phyloP scores from a whole-genome alignment of 2,888 invertebrate species.

The Osedax fenrisi region DNA sequence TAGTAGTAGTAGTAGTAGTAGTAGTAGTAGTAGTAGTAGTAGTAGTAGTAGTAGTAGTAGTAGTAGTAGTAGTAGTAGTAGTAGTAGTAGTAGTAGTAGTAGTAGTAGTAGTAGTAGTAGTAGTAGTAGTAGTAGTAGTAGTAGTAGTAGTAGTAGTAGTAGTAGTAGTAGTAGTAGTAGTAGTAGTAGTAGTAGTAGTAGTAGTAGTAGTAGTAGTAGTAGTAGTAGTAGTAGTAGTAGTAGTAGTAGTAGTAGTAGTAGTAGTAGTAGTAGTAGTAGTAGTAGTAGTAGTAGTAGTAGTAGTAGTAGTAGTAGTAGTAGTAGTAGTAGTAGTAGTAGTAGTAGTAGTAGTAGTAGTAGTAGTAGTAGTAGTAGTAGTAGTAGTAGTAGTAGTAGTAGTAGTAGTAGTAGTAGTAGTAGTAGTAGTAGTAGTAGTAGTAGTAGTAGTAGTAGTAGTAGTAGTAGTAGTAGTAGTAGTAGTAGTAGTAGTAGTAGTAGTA shows the following conservation, averaged over 20 bases:
- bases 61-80: slow-evolving; percentile 19
- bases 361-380: no score
- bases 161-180: slow-evolving; percentile 18
- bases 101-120: slow-evolving; percentile 21
- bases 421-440: no score
- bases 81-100: neutral
- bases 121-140: slow-evolving; percentile 18
- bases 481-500: no score
- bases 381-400: no score
- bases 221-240: slow-evolving; percentile 1
- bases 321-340: no score
- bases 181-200: slow-evolving; percentile 13
- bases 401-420: no score
- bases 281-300: slow-evolving; percentile 17
- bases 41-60: slow-evolving; percentile 18
- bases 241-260: neutral
- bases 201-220: neutral
- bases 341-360: no score
- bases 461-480: no score
- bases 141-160: slow-evolving; percentile 20
- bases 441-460: no score
- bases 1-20: slow-evolving; percentile 20
- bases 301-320: no score
- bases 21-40: slow-evolving; percentile 19
- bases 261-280: slow-evolving; percentile 20